Base-by-base conservation (phyloP, 2,113 vertebrate species). In the Phainopepla nitens region DNA sequence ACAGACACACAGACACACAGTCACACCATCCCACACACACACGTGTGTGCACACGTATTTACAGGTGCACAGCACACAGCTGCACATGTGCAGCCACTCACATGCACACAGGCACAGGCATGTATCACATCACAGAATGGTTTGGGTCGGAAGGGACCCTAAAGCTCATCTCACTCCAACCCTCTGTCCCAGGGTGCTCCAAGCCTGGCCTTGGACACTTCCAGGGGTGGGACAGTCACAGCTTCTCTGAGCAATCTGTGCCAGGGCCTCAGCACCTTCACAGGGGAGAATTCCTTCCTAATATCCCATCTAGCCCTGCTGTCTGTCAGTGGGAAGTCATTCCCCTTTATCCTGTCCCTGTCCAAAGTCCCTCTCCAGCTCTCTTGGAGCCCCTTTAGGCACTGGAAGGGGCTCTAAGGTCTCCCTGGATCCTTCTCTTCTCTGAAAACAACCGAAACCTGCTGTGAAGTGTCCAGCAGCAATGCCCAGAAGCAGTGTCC, bases 191-290 rank as follows among this genome's bases (percentile, higher is more conserved):
- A 53, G 39, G 33, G 0, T 27, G 33, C 27, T 68, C 72, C 53
- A 29, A 75, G 25, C 5, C 73, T 61, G 72, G 33, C 19, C 6
- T 19, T 24, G 64, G 39, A 1, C 47, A 33, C 22, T 60, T 0
- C n/a, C 39, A 78, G 47, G 73, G 39, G 10, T 53, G 73, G n/a
- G 10, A 6, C 39, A 87, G 54, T 33, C 73, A 45, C 64, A 69
- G 64, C 72, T 69, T 0, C 54, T 53, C 28, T 69, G 72, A 22
- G 28, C 22, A 60, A 0, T 27, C 33, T 51, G 36, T 18, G 39
- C 54, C 64, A 69, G 45, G 27, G 18, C 6, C 28, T 61, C 0
- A 0, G 5, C 15, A 7, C 4, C 28, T 13, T 47, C n/a, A 1
- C 39, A 61, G 47, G 9, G 6, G 45, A 7, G 0, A 45, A 13